A percentile compares a stretch with the other conserved stretches of the same genome.
phyloP scores from a whole-genome alignment of 1,140 invertebrate species.

The Caenorhabditis elegans region WBcel235 BX284605.5:8090001-8090500 shows the following conservation, averaged over 20 bases:
- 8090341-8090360: not conserved
- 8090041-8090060: not conserved
- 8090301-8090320: not conserved
- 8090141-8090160: too few relatives aligned
- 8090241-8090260: not conserved
- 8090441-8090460: not conserved
- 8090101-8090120: too few relatives aligned
- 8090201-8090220: not conserved
- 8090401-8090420: not conserved
- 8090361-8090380: not conserved
- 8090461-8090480: not conserved
- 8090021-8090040: not conserved
- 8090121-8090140: too few relatives aligned
- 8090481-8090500: not conserved
- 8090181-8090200: too few relatives aligned
- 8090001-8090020: not conserved
- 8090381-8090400: not conserved
- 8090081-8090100: too few relatives aligned
- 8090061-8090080: slow-evolving; percentile 5
- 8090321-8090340: not conserved
- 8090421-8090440: not conserved
- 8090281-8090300: not conserved
- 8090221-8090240: not conserved
- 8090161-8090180: too few relatives aligned
- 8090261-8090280: not conserved